Conservation (phyloP, 30 jellyfish, hydroid and myxozoan species). For the Turritopsis dohrnii region DNA sequence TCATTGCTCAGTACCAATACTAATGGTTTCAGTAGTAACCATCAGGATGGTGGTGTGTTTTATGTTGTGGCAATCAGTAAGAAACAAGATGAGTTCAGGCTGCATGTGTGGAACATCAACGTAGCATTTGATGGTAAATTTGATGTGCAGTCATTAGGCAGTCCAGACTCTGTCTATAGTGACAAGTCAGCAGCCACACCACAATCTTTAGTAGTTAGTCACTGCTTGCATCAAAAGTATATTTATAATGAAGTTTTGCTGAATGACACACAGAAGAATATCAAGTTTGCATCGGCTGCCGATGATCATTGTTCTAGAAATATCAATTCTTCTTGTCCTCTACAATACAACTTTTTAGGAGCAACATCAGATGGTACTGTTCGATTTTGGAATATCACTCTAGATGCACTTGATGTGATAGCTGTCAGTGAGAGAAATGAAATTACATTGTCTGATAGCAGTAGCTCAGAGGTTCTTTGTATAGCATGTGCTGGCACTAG, state of each 20-base stretch:
- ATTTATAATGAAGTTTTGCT: slow-evolving; percentile 5
- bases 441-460: not conserved
- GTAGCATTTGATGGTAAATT: slow-evolving; percentile 10
- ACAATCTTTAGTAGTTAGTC: not conserved
- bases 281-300: slow-evolving; percentile 17
- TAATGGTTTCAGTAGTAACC: not conserved
- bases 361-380: slow-evolving; percentile 10
- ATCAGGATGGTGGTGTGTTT: not conserved
- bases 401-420: not conserved
- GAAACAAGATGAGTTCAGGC: not conserved
- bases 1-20: slow-evolving; percentile 13
- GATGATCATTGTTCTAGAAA: slow-evolving; percentile 29
- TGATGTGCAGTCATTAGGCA: not conserved
- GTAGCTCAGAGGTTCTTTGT: slow-evolving; percentile 9
- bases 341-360: slow-evolving; percentile 24
- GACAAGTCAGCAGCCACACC: slow-evolving; percentile 26
- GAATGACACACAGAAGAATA: not conserved
- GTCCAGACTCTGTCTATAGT: slow-evolving; percentile 34
- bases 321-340: slow-evolving; percentile 34
- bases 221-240: slow-evolving; percentile 20
- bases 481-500: slow-evolving; percentile 72
- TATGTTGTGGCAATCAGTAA: not conserved
- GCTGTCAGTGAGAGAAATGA: not conserved
- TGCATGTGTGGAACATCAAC: slow-evolving; percentile 29
- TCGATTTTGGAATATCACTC: slow-evolving; percentile 25